Percentiles rank a stretch among this genome's conserved stretches.
These are phyloP conservation scores for Emydocephalus ijimae DNA, from an alignment of 2,113 vertebrate genomes.

Conservation along the genomic window DNA sequence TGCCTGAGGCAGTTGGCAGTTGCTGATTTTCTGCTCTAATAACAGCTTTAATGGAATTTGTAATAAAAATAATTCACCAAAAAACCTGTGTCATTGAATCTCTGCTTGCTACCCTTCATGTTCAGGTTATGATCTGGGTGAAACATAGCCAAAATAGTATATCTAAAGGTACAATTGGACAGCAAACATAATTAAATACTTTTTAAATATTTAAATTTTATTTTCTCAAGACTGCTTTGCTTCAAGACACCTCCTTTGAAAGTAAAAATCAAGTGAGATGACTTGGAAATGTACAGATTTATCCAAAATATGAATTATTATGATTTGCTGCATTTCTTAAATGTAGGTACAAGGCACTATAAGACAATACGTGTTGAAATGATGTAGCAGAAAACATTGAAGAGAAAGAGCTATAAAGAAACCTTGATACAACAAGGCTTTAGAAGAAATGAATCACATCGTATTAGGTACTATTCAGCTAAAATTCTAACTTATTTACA, in stretches of 20 bases:
- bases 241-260: not conserved
- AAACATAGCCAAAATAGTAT: not conserved
- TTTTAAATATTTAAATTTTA: not conserved
- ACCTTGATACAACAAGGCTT: not conserved
- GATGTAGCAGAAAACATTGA: slow-evolving; percentile 7
- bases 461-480: slow-evolving; percentile 37
- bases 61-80: not conserved
- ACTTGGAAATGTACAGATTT: not conserved
- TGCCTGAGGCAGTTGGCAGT: not conserved
- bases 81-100: not conserved
- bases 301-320: not conserved
- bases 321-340: not conserved
- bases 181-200: not conserved
- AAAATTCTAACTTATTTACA: slow-evolving; percentile 28
- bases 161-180: not conserved
- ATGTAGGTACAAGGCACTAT: not conserved
- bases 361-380: slow-evolving; percentile 9
- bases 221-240: not conserved
- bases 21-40: not conserved
- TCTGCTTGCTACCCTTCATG: not conserved
- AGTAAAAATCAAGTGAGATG: not conserved
- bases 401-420: slow-evolving; percentile 20
- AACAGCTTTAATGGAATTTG: not conserved
- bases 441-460: slow-evolving; percentile 36
- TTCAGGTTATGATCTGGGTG: not conserved